Evolutionary conservation across 2,888 invertebrate genomes (phyloP).

Genomic region (Dioctria rufipes): DNA sequence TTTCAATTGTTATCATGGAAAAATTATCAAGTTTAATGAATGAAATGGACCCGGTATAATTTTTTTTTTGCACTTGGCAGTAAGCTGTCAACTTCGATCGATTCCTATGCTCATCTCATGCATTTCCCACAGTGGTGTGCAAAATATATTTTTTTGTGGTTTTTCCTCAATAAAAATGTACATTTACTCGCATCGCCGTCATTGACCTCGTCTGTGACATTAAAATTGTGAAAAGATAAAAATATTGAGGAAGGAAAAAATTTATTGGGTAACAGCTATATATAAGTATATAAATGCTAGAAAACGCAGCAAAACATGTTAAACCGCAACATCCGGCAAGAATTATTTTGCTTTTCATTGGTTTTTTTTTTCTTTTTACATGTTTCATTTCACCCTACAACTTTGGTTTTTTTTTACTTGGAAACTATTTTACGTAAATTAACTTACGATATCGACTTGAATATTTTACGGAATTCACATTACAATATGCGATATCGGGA

Average conservation of each 20-base stretch:
- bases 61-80: neutral
- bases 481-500: neutral
- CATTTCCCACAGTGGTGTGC: conserved; percentile 15
- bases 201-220: conserved; percentile 39
- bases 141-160: neutral
- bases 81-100: conserved; percentile 29
- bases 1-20: neutral
- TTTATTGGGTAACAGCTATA: neutral
- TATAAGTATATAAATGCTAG: neutral
- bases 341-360: neutral
- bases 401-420: neutral
- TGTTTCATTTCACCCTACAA: neutral
- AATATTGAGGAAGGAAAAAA: neutral
- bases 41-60: conserved; percentile 21
- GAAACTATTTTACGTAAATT: neutral
- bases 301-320: conserved; percentile 16
- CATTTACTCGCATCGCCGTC: conserved; percentile 1
- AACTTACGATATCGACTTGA: no score
- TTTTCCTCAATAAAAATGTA: neutral
- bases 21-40: neutral
- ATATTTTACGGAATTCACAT: neutral
- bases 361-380: neutral
- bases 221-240: conserved; percentile 36
- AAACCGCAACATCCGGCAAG: conserved; percentile 23
- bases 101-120: conserved; percentile 1